Evolutionary conservation across 2,888 invertebrate genomes (phyloP), one percentile per base, ranked within the genome.

Genomic region (Aleiodes leptofemur): DNA sequence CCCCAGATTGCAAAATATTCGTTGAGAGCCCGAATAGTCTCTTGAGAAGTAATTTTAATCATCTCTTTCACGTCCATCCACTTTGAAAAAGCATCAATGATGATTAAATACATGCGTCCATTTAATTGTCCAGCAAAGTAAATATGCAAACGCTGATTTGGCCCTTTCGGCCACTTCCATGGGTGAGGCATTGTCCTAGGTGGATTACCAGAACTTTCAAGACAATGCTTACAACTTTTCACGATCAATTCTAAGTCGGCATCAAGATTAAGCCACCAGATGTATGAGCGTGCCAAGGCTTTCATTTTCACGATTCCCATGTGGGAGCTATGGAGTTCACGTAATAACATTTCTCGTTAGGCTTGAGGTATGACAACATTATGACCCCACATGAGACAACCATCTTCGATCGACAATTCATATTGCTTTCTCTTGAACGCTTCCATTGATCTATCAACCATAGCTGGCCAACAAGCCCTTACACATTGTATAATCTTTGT

Each of bases 151-250:
- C n/a, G n/a, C 59, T 69, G 53, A 31, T 50, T 64, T 7, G 69
- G 74, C 7, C 38, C 70, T 13, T 70, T 29, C 1, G 70, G 66
- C 74, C 71, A 74, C 9, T 64, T 59, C 74, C 71, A 71, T 11
- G 50, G 43, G 11, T 74, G 64, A 6, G 70, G 31, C 13, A 16
- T 11, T 4, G 64, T 9, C 43, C 64, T 53, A 0, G 64, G 74
- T 8, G 64, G 74, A 48, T 74, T 64, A 53, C 64, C 66, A 4
- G 66, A 53, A n/a, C 64, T 74, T 4, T 56, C 61, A 7, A 68
- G 53, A 74, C 82, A 85, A 51, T 61, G n/a, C 16, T 64, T 48
- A 76, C 84, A 85, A n/a, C 38, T 76, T 74, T 82, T 85, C 7
- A 64, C 66, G 6, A 73, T 13, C 16, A n/a, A 4, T 38, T 74